Evolutionary conservation across 1,140 invertebrate species (phyloP).

Genomic region (Neotoxoptera formosana): DNA sequence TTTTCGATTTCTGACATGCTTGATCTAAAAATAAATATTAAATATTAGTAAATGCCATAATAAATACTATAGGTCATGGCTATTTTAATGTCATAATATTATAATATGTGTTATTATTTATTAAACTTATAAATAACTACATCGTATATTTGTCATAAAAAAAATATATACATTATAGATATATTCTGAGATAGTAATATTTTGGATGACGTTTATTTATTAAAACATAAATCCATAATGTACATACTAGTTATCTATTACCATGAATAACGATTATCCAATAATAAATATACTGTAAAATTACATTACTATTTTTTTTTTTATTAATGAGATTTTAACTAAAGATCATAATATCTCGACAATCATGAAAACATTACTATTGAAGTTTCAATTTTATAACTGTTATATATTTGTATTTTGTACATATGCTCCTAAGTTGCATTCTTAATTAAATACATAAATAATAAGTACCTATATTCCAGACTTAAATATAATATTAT

Average conservation of each 20-base stretch:
- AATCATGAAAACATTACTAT: too few relatives aligned
- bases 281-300: background rate
- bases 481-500: background rate
- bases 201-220: too few relatives aligned
- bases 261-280: too few relatives aligned
- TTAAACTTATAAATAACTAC: background rate
- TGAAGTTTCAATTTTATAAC: too few relatives aligned
- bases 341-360: too few relatives aligned
- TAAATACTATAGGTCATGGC: background rate
- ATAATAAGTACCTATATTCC: background rate
- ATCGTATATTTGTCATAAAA: background rate
- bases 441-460: background rate
- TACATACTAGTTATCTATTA: too few relatives aligned
- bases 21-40: slow-evolving; percentile 58
- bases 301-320: too few relatives aligned
- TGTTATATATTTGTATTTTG: background rate
- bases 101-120: background rate
- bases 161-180: too few relatives aligned
- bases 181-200: too few relatives aligned
- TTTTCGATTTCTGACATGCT: slow-evolving; percentile 60
- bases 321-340: too few relatives aligned
- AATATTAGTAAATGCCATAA: background rate
- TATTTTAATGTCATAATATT: background rate
- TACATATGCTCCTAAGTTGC: background rate
- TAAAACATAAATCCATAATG: too few relatives aligned